Percentiles rank a stretch among this genome's conserved stretches.
phyloP scores from a whole-genome alignment of 2,113 vertebrate genomes.

The Scomber scombrus region DNA sequence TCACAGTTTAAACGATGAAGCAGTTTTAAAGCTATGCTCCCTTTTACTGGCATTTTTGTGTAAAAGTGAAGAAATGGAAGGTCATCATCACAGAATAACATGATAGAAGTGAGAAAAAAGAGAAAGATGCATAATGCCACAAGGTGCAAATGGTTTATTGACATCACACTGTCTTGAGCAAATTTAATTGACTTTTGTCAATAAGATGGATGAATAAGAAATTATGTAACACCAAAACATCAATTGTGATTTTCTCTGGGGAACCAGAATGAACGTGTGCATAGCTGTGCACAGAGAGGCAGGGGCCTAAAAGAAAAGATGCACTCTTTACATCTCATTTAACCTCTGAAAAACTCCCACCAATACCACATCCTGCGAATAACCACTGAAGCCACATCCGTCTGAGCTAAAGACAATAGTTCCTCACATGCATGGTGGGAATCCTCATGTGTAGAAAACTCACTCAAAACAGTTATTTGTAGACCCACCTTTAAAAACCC shows the following conservation, averaged over 20 bases:
- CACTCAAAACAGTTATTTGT: background rate
- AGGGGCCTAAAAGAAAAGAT: background rate
- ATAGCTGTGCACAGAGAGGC: background rate
- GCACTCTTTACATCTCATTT: background rate
- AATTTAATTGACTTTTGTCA: background rate
- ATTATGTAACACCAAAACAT: background rate
- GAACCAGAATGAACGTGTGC: background rate
- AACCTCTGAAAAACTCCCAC: constrained; percentile 27
- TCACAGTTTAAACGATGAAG: constrained; percentile 43
- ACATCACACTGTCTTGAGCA: constrained; percentile 1
- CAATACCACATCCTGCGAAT: constrained; percentile 49
- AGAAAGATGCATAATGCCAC: background rate
- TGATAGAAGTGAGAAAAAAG: background rate
- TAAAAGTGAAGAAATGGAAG: background rate
- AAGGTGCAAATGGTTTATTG: background rate
- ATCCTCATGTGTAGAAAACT: background rate
- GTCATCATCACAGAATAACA: background rate
- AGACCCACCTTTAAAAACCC: constrained; percentile 15
- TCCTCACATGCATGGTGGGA: background rate
- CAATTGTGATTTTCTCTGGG: background rate
- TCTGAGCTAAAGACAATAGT: background rate
- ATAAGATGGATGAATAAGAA: background rate
- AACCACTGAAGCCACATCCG: constrained; percentile 37
- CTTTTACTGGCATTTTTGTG: constrained; percentile 5
- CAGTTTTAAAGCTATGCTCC: constrained; percentile 41